Evolutionary conservation across 2,797 vertebrate genomes (phyloP), one percentile per base, ranked within the genome.

Genomic region (Podargus strigoides): DNA sequence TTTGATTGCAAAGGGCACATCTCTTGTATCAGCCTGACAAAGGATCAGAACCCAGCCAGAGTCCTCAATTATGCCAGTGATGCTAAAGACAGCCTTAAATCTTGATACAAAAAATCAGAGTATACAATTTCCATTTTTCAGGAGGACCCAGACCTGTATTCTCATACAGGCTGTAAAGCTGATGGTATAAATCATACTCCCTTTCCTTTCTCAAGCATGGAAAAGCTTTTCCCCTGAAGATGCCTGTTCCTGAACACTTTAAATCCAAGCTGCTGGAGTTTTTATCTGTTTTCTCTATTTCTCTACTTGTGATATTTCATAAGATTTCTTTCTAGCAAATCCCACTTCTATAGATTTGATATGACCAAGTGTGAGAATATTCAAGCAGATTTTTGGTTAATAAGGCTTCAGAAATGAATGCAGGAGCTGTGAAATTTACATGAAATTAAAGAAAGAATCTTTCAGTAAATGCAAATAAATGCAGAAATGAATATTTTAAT

Each of bases 401-500:
- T 79, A 96, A 93, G 68, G 67, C 67, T 92, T 87, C 50, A 91
- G 94, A 97, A 97, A 90, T 96, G 63, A 96, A 97, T 97, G 76
- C 97, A 97, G 75, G 89, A 97, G 86, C 89, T 85, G 68, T 96
- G 93, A 95, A 95, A 98, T 97, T 98, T 97, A 96, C 97, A 98
- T 98, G 94, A 97, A 97, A 98, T 98, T 97, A 98, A 97, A 96
- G 91, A 95, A 97, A 97, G 93, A 97, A 95, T 95, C 94, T 74
- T 96, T 95, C 88, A 94, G 90, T 70, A 97, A 97, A 98, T 98
- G 97, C 97, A 97, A 98, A 98, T 98, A 98, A 96, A 97, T 97
- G 96, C 96, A 97, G 96, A 97, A 97, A 97, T 7, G 86, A 98
- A 96, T 97, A 97, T 98, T 98, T 97, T 96, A 98, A 97, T 98